Evolutionary conservation across 2,888 invertebrate genomes (phyloP), one percentile per base, ranked within the genome.

Genomic region (Fragum sueziense): DNA sequence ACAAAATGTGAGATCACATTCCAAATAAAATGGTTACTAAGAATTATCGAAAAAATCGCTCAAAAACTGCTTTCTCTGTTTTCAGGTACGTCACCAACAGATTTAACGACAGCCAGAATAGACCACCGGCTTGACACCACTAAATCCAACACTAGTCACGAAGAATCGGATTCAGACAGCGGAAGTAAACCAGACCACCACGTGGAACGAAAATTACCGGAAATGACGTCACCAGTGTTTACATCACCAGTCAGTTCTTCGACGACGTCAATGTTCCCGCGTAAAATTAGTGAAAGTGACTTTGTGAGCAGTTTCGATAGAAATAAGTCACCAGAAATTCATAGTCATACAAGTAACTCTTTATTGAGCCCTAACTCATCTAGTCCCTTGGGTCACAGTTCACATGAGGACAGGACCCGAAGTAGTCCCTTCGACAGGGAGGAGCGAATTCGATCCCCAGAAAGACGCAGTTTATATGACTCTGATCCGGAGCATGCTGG

Each of bases 231-330:
- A 54, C 77, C 80, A 20, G 77, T 76, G 47, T 80, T 84, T 51
- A 69, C 74, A 27, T 81, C 84, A 9, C 84, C 84, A 25, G 76
- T 84, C 33, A 79, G 75, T 47, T 77, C 84, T 6, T 68, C 80
- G 69, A 65, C 73, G 22, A 65, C 65, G 37, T 73, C 72, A 27
- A 25, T 72, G 33, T 84, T 84, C 67, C 84, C 84, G 25, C 79
- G 84, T 62, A 84, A 81, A 79, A 84, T 84, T 20, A 81, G 84
- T 61, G 84, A 84, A 73, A 84, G 84, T 77, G 84, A 84, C 72
- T 84, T 84, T 74, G 84, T 84, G 41, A 84, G 84, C 70, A 84
- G 84, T 79, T 84, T 84, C 77, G 84, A 84, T 65, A 71, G 84
- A 34, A 81, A 79, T 68, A 84, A 84, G 41, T 84, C 84, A 29